phyloP scores from a whole-genome alignment of 1,140 invertebrate species.

The Bacillus rossius region DNA sequence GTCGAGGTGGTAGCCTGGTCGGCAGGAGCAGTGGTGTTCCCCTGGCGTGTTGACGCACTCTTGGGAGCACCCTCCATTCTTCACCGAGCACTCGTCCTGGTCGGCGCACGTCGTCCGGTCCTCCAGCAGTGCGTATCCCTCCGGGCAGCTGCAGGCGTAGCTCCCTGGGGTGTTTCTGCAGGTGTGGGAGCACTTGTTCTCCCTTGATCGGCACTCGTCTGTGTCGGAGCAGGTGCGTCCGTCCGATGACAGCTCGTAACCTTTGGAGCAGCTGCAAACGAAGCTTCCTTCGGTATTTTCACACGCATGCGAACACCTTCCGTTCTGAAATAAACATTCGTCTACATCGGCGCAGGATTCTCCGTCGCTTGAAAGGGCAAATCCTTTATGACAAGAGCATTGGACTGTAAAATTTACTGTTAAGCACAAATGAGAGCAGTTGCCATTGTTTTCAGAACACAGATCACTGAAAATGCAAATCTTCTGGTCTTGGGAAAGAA shows the following conservation, averaged over 20 bases:
- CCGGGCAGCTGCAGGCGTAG: conserved; percentile 57
- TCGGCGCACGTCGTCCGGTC: conserved; percentile 41
- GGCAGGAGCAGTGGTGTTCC: conserved; percentile 52
- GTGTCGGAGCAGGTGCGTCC: conserved; percentile 45
- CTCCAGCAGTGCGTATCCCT: conserved; percentile 41
- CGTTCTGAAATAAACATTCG: conserved; percentile 46
- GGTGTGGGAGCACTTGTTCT: conserved; percentile 46
- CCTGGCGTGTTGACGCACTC: conserved; percentile 45
- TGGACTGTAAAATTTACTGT: conserved; percentile 35
- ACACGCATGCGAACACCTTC: conserved; percentile 42
- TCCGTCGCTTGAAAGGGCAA: conserved; percentile 26
- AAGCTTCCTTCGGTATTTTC: conserved; percentile 40
- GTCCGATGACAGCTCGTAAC: conserved; percentile 42
- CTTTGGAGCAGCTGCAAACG: conserved; percentile 45
- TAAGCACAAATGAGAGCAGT: conserved; percentile 47
- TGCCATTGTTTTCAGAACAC: conserved; percentile 42
- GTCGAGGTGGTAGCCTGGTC: conserved; percentile 51
- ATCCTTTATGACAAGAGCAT: conserved; percentile 59
- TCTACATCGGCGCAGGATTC: conserved; percentile 39
- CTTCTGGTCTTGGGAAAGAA: conserved; percentile 29
- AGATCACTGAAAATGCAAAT: conserved; percentile 37
- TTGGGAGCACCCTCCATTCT: conserved; percentile 44
- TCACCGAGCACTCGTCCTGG: conserved; percentile 44
- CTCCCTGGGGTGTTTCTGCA: conserved; percentile 42
- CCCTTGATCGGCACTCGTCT: conserved; percentile 41